Evolutionary conservation across 2,888 invertebrate species (phyloP), one percentile per base, ranked within the genome.

Genomic region (Tetropium fuscum): DNA sequence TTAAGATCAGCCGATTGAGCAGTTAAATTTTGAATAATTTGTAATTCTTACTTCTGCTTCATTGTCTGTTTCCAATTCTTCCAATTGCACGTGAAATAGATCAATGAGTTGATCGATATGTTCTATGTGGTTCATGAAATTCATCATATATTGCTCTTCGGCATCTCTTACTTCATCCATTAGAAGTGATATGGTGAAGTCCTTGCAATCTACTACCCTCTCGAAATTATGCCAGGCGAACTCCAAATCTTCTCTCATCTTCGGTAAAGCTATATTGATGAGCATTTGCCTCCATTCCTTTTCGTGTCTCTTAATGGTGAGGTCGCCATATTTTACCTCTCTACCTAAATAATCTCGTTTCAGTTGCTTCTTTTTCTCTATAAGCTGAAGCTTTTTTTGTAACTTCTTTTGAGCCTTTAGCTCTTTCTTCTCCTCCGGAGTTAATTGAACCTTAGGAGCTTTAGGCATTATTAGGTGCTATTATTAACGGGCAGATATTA

Each of bases 191-290:
- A 81, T 80, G 2, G 74, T 74, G 62, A 83, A 82, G 68, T 84
- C 81, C 65, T 84, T 84, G 20, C 77, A 75, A 65, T 85, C 85
- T 5, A 84, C 66, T 1, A 78, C 73, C 11, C 81, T 77, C 53
- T 85, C 83, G 64, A 84, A 84, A 44, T 78, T 79, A 34, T 78
- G 80, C 81, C 82, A 82, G 1, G 80, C 78, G 40, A 80, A 79
- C 53, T 80, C 77, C 20, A 83, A 51, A 47, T 84, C 81, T 51
- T 78, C 74, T 34, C 70, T 71, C 69, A 83, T 79, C 27, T 75
- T 69, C 1, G 83, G 83, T 55, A 83, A 59, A 27, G 81, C 76
- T 2, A 82, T 74, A 1, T 72, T 70, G 20, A 79, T 73, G 49
- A 84, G 72, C 71, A 81, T 77, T 45, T 82, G 72, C 51, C 77